Conservation (phyloP, 2,888 invertebrate genomes). For the Cyaniris semiargus region DNA sequence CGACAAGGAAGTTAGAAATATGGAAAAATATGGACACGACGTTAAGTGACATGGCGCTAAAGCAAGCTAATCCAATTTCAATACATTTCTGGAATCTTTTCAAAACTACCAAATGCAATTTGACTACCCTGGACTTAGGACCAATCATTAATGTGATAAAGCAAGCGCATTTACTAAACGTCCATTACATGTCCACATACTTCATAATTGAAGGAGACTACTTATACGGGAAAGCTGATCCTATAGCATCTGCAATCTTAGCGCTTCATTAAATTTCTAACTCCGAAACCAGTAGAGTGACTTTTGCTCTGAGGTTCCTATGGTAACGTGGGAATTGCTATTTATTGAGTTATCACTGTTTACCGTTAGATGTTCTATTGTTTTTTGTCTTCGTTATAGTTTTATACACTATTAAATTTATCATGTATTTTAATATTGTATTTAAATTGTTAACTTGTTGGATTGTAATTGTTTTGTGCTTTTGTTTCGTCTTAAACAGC, state of each 20-base stretch:
- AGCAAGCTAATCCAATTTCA: no score
- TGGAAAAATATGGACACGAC: no score
- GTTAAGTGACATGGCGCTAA: no score
- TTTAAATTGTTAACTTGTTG: not conserved
- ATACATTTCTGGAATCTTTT: no score
- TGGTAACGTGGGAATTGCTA: slow-evolving; percentile 12
- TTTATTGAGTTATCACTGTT: not conserved
- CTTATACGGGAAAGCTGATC: slow-evolving; percentile 27
- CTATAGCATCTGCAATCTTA: slow-evolving; percentile 21
- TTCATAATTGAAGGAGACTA: slow-evolving; percentile 23
- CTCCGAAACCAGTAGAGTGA: slow-evolving; percentile 31
- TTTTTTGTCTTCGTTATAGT: not conserved
- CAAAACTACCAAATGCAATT: no score
- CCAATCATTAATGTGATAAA: not conserved
- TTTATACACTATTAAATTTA: not conserved
- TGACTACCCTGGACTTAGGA: no score
- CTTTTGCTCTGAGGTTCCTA: not conserved
- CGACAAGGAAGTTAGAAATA: no score
- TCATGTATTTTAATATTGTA: not conserved
- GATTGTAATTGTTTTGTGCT: not conserved
- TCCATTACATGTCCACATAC: not conserved
- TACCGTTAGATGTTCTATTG: slow-evolving; percentile 13
- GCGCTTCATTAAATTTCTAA: slow-evolving; percentile 32
- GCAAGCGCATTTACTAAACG: not conserved
- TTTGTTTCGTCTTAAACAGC: not conserved